A percentile compares a stretch with the other conserved stretches of the same genome.
phyloP scores from a whole-genome alignment of 2,113 vertebrate species.

The Platysternon megacephalum region DNA sequence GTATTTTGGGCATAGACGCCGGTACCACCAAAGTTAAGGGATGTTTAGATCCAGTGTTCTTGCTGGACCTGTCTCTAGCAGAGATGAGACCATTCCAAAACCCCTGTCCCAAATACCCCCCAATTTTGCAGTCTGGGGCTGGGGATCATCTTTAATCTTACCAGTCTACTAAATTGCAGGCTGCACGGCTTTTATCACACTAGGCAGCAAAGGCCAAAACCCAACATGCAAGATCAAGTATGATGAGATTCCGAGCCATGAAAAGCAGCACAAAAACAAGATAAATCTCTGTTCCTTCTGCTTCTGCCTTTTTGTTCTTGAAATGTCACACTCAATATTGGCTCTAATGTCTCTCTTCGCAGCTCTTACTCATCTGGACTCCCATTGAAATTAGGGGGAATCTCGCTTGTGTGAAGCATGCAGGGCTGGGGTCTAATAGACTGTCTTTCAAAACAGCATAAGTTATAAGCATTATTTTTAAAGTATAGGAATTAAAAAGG shows the following conservation, averaged over 20 bases:
- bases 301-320: not conserved
- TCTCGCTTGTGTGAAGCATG: not conserved
- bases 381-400: not conserved
- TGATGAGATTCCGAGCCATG: not conserved
- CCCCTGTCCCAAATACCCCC: not conserved
- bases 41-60: not conserved
- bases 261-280: not conserved
- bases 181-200: not conserved
- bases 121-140: not conserved
- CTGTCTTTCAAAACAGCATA: not conserved
- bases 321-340: not conserved
- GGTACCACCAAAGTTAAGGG: too few species aligned
- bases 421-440: not conserved
- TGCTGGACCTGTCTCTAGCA: not conserved
- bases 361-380: not conserved
- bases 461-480: not conserved
- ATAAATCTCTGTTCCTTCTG: not conserved
- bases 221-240: not conserved
- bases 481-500: not conserved
- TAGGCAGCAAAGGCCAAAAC: not conserved
- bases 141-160: not conserved
- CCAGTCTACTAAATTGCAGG: not conserved
- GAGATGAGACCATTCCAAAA: not conserved
- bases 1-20: not conserved
- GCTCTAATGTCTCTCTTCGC: not conserved